Evolutionary conservation across 2,797 vertebrate species (phyloP).

Genomic region (Mionectes olivaceus): DNA sequence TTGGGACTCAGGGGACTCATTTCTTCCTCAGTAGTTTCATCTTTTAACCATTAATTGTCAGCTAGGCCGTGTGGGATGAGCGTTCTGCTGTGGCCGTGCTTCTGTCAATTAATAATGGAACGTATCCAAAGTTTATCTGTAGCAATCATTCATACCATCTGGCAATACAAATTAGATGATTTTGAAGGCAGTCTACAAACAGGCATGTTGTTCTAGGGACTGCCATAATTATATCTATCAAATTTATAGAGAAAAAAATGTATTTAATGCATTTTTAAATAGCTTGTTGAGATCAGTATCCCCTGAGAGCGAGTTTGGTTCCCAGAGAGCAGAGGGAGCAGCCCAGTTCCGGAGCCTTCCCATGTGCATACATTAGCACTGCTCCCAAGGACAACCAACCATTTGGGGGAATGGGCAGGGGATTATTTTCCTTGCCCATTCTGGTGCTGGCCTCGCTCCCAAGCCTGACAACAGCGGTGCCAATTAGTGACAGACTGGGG

Average conservation of each 20-base stretch:
- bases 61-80: conserved; percentile 26
- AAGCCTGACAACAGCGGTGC: neutral
- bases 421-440: conserved; percentile 13
- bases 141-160: conserved; percentile 76
- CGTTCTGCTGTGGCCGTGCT: conserved; percentile 49
- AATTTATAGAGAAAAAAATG: conserved; percentile 11
- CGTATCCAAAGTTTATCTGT: conserved; percentile 72
- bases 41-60: conserved; percentile 69
- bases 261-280: conserved; percentile 57
- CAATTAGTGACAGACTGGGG: conserved; percentile 46
- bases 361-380: rapidly evolving
- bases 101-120: conserved; percentile 76
- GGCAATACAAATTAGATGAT: conserved; percentile 73
- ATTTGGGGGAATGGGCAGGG: neutral
- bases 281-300: neutral
- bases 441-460: conserved; percentile 34
- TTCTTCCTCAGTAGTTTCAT: conserved; percentile 56
- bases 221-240: conserved; percentile 69
- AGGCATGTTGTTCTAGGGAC: conserved; percentile 64
- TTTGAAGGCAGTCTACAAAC: conserved; percentile 69
- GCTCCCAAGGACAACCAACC: neutral
- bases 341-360: neutral
- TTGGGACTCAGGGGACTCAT: conserved; percentile 31
- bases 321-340: neutral
- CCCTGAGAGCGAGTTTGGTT: neutral